phyloP scores from a whole-genome alignment of 2,113 vertebrate species.

The Anseranas semipalmata region DNA sequence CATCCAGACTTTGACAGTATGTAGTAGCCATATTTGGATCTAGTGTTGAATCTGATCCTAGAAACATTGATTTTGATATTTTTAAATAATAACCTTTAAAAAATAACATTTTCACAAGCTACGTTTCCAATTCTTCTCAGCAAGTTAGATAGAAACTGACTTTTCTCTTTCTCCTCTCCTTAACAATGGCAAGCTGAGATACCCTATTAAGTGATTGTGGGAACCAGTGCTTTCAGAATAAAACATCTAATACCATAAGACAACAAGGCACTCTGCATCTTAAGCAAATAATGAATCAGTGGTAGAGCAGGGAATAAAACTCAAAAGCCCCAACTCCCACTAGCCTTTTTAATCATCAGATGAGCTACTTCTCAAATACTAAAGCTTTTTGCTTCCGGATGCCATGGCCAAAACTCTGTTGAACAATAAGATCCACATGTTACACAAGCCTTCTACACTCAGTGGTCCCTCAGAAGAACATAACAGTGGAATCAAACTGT shows the following conservation, averaged over 20 bases:
- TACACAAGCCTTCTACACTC: neutral
- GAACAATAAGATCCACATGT: accelerated
- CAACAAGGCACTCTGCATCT: neutral
- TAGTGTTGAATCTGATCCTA: neutral
- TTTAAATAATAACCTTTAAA: neutral
- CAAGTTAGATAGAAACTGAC: neutral
- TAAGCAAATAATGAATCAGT: neutral
- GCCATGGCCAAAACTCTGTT: neutral
- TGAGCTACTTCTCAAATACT: neutral
- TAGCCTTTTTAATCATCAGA: neutral
- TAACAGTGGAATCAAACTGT: neutral
- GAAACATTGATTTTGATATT: neutral
- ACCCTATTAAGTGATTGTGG: neutral
- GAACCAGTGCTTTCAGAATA: neutral
- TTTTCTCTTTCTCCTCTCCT: neutral
- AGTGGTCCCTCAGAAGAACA: neutral
- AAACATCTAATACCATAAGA: neutral
- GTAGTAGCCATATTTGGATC: neutral
- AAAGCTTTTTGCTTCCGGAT: neutral
- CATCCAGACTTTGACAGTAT: neutral
- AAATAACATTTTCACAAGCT: neutral
- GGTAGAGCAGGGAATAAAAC: neutral
- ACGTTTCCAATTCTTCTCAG: neutral
- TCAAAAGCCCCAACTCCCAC: neutral
- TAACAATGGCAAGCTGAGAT: neutral